These are phyloP conservation scores for Halichoerus grypus DNA, from an alignment of 2,113 vertebrate genomes.

Conservation along the genomic window DNA sequence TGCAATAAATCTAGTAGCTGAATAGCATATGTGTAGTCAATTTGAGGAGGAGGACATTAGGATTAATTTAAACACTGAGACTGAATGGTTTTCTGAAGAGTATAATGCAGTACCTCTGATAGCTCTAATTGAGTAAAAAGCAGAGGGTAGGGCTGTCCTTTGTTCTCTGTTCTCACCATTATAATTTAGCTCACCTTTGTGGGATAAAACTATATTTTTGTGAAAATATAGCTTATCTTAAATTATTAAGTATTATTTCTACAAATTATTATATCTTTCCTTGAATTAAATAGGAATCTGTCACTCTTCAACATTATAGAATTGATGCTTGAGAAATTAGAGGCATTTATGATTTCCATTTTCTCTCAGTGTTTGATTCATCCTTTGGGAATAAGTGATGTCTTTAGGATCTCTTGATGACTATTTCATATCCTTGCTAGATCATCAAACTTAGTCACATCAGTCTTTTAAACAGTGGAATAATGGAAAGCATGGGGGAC, in stretches of 20 bases:
- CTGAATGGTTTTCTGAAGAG: not conserved
- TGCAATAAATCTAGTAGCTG: not conserved
- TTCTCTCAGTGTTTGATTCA: not conserved
- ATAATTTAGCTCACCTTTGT: slow-evolving; percentile 14
- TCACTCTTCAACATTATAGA: not conserved
- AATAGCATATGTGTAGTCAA: not conserved
- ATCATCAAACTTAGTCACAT: not conserved
- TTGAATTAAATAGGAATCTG: not conserved
- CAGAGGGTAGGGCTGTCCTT: not conserved
- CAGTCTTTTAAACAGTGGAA: not conserved
- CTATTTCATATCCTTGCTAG: not conserved
- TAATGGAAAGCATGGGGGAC: not conserved
- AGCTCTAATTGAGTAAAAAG: not conserved
- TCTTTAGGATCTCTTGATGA: not conserved
- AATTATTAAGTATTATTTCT: slow-evolving; percentile 4
- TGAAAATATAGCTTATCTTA: slow-evolving; percentile 41
- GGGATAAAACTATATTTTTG: not conserved
- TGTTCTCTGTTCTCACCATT: not conserved
- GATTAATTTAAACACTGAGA: not conserved
- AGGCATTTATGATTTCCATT: slow-evolving; percentile 44
- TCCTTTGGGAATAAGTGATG: not conserved
- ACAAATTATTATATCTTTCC: not conserved
- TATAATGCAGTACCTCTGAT: not conserved
- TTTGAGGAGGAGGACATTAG: not conserved
- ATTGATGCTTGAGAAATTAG: not conserved